Conservation (phyloP, 2,888 invertebrate genomes). For the Mimachlamys varia region DNA sequence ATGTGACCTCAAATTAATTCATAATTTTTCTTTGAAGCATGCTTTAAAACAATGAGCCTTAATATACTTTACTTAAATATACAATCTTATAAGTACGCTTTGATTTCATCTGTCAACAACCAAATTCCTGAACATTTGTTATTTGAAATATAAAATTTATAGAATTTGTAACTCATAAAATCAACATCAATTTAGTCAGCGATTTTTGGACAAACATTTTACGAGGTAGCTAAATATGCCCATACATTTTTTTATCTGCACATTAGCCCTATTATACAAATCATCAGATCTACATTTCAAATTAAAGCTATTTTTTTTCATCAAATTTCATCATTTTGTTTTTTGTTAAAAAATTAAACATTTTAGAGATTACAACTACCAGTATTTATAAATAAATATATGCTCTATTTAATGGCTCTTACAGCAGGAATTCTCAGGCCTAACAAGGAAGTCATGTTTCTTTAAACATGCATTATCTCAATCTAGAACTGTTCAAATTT, state of each 20-base stretch:
- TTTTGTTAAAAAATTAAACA: constrained; percentile 3
- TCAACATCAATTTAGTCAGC: too few relatives aligned
- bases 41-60: background rate
- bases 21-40: background rate
- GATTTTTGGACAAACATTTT: background rate
- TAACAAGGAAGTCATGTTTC: background rate
- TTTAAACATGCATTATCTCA: background rate
- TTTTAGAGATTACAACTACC: background rate
- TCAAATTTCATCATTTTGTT: background rate
- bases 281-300: background rate
- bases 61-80: too few relatives aligned
- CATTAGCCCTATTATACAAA: background rate
- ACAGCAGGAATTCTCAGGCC: background rate
- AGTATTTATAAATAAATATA: background rate
- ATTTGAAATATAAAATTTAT: background rate
- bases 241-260: background rate
- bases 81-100: too few relatives aligned
- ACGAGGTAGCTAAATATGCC: background rate
- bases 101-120: background rate
- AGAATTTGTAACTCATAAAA: background rate
- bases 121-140: background rate
- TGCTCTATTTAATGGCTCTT: background rate
- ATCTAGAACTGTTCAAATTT: too few relatives aligned
- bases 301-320: background rate
- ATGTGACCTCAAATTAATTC: background rate